A percentile compares a stretch with the other conserved stretches of the same genome.
Evolutionary conservation across 92 coral and sea anemone genomes (phyloP).

Genomic region (Virgularia gustaviana): DNA sequence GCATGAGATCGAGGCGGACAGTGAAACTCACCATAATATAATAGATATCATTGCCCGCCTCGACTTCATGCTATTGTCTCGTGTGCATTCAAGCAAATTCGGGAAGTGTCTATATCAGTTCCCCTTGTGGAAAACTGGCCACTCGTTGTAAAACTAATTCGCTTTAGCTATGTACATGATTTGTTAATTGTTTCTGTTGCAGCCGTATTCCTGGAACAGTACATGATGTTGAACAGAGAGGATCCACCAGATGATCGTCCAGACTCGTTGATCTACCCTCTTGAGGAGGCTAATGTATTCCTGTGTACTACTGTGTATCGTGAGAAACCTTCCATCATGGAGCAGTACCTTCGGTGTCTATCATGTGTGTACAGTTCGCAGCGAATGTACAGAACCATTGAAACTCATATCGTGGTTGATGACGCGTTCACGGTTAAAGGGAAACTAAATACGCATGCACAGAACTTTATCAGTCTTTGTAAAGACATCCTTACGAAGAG

Average conservation of each 20-base stretch:
- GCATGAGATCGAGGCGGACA: too few relatives aligned
- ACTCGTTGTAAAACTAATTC: background rate
- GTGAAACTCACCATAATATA: too few relatives aligned
- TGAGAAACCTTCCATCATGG: slow-evolving; percentile 64
- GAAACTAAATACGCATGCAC: slow-evolving; percentile 19
- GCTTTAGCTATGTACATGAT: too few relatives aligned
- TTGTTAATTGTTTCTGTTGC: background rate
- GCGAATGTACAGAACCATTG: slow-evolving; percentile 50
- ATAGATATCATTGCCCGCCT: too few relatives aligned
- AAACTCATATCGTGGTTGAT: slow-evolving; percentile 66
- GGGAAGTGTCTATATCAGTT: too few relatives aligned
- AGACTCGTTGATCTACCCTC: slow-evolving; percentile 53
- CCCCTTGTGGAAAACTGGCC: too few relatives aligned
- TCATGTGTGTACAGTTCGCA: slow-evolving; percentile 46
- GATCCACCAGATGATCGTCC: slow-evolving; percentile 49
- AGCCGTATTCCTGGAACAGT: slow-evolving; percentile 55
- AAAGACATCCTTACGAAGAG: background rate
- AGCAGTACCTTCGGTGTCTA: slow-evolving; percentile 58
- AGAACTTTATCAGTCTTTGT: slow-evolving; percentile 15
- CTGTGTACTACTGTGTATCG: slow-evolving; percentile 80
- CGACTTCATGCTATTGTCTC: too few relatives aligned
- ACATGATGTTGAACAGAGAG: slow-evolving; percentile 55
- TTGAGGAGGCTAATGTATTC: slow-evolving; percentile 50
- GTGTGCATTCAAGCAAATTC: too few relatives aligned
- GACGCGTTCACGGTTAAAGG: slow-evolving; percentile 61